Conservation (phyloP, 2,797 vertebrate genomes). For the Gymnocypris eckloni region DNA sequence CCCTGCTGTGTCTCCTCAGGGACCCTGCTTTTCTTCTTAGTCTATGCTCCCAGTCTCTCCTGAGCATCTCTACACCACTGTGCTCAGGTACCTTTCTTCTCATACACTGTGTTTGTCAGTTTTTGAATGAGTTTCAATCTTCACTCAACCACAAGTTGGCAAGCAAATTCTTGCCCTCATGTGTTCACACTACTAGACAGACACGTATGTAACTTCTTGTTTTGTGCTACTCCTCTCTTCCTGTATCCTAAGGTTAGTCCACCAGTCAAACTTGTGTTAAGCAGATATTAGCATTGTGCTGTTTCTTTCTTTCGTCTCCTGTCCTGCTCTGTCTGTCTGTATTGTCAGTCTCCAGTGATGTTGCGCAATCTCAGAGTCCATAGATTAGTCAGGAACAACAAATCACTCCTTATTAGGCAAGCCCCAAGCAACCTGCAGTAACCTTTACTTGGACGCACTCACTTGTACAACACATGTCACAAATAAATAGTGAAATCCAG, state of each 20-base stretch:
- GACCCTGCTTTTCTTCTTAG: neutral
- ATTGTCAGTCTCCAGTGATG: conserved; percentile 28
- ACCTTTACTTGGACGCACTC: conserved; percentile 62
- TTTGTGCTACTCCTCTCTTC: conserved; percentile 43
- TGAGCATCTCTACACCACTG: conserved; percentile 44
- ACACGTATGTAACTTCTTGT: neutral
- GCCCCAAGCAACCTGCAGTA: conserved; percentile 64
- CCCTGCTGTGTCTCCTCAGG: neutral
- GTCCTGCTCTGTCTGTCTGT: conserved; percentile 7
- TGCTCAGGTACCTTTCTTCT: conserved; percentile 2
- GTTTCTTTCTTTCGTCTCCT: conserved; percentile 25
- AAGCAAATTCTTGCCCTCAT: neutral
- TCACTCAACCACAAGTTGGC: conserved; percentile 10
- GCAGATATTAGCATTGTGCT: conserved; percentile 14
- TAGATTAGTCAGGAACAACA: conserved; percentile 73
- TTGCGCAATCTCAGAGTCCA: conserved; percentile 79
- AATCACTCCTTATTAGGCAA: conserved; percentile 71
- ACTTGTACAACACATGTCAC: neutral
- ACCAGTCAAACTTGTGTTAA: conserved; percentile 45
- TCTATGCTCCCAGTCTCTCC: conserved; percentile 46
- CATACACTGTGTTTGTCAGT: neutral
- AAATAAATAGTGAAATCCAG: conserved; percentile 19
- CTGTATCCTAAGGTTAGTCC: conserved; percentile 52
- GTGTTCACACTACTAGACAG: neutral
- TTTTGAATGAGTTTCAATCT: neutral